Conservation (phyloP, 2,888 invertebrate genomes). For the Penaeus monodon region DNA sequence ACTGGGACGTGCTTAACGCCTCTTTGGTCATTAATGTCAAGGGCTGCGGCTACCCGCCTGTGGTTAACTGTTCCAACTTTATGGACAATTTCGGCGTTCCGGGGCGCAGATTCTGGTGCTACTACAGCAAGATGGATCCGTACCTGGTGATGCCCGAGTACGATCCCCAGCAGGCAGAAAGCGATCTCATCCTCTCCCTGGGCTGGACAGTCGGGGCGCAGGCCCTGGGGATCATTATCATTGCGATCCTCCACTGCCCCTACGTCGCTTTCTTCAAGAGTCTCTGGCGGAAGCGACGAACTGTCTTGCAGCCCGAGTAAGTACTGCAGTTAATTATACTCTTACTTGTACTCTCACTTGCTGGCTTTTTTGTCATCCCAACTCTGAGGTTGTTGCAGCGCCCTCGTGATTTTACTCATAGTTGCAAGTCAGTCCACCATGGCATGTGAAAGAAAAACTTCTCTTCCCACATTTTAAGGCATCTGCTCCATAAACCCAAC, state of each 20-base stretch:
- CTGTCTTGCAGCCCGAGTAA: constrained; percentile 32
- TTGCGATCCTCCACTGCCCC: constrained; percentile 56
- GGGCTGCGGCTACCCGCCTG: constrained; percentile 64
- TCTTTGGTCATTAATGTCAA: constrained; percentile 62
- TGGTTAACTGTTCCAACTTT: constrained; percentile 59
- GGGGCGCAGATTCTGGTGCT: constrained; percentile 62
- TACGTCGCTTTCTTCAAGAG: constrained; percentile 43
- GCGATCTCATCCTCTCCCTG: constrained; percentile 44
- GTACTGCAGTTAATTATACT: neutral
- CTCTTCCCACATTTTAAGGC: no score
- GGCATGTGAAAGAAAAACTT: no score
- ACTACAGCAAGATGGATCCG: constrained; percentile 56
- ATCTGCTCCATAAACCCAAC: no score
- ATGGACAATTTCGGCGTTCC: constrained; percentile 53
- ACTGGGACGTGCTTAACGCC: constrained; percentile 61
- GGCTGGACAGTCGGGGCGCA: constrained; percentile 63
- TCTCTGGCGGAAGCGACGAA: neutral
- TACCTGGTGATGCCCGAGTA: constrained; percentile 58
- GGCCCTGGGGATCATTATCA: constrained; percentile 42
- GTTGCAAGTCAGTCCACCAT: no score
- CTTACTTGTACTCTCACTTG: neutral
- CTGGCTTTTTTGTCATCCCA: neutral
- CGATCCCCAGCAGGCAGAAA: constrained; percentile 44
- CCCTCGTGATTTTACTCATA: no score
- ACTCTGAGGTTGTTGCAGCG: no score